Percentiles rank a stretch among this genome's conserved stretches.
Conservation (phyloP, 2,113 vertebrate genomes). For the Turnix velox region DNA sequence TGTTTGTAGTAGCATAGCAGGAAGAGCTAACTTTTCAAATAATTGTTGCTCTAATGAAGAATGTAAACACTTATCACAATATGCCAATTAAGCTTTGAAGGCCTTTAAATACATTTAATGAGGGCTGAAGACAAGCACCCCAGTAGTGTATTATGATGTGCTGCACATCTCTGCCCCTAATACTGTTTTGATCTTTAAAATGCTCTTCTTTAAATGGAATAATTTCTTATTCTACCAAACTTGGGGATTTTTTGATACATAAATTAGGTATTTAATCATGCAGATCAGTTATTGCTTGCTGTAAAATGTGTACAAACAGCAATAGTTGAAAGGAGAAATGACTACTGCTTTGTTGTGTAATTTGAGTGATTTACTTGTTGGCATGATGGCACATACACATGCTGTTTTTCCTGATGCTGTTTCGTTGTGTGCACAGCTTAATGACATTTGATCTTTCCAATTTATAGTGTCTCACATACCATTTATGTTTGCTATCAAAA, state of each 20-base stretch:
- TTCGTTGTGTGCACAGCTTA: neutral
- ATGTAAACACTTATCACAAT: neutral
- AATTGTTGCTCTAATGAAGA: slow-evolving; percentile 34
- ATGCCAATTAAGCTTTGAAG: slow-evolving; percentile 18
- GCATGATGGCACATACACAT: neutral
- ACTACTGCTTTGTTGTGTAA: neutral
- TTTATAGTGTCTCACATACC: slow-evolving; percentile 14
- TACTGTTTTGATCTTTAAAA: neutral
- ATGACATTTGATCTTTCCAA: slow-evolving; percentile 24
- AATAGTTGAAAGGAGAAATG: neutral
- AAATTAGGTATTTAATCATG: neutral
- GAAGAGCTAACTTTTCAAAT: slow-evolving; percentile 33
- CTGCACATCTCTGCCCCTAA: neutral
- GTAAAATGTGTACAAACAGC: neutral
- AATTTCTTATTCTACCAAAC: neutral
- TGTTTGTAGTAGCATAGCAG: neutral
- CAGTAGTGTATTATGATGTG: neutral
- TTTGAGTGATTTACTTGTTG: neutral
- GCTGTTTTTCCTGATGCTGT: neutral
- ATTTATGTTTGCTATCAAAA: slow-evolving; percentile 34
- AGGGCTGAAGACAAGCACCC: neutral
- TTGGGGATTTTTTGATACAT: neutral
- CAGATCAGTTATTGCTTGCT: neutral
- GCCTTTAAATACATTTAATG: neutral
- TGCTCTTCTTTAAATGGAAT: neutral